Percentiles rank a stretch among this genome's conserved stretches.
Evolutionary conservation across 2,888 invertebrate species (phyloP).

Genomic region (Plagodis dolabraria): DNA sequence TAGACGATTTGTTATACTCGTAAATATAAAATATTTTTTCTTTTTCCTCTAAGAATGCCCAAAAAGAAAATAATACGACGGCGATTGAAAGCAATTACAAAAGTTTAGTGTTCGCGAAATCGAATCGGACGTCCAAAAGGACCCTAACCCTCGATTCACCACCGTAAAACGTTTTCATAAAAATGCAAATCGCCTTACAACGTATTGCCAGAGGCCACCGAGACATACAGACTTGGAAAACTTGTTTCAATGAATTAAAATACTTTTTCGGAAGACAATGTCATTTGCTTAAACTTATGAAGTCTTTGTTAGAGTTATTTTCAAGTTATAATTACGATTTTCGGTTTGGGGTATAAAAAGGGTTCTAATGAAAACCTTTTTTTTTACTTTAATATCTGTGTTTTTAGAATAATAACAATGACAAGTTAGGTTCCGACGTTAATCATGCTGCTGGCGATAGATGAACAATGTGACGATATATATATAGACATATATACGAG

Average conservation of each 20-base stretch:
- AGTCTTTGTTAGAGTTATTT: not conserved
- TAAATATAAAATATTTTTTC: too few species aligned
- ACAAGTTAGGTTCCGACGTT: too few species aligned
- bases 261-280: constrained; percentile 68
- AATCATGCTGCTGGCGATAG: too few species aligned
- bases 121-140: constrained; percentile 31
- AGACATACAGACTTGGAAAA: constrained; percentile 49
- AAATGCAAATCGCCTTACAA: constrained; percentile 78
- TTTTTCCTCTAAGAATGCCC: not conserved
- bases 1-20: too few species aligned
- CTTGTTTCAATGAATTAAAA: constrained; percentile 75
- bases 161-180: constrained; percentile 78
- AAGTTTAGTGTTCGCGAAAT: constrained; percentile 27
- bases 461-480: too few species aligned
- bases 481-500: too few species aligned
- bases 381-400: too few species aligned
- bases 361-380: too few species aligned
- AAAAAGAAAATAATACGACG: not conserved
- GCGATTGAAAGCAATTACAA: constrained; percentile 21
- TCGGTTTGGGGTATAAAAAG: too few species aligned
- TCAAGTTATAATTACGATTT: too few species aligned
- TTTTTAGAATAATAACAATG: too few species aligned
- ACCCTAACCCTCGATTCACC: constrained; percentile 30
- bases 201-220: constrained; percentile 66
- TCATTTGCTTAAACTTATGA: constrained; percentile 61